These are phyloP conservation scores for Ochropleura plecta DNA, from an alignment of 2,888 invertebrate genomes.

Conservation along the genomic window DNA sequence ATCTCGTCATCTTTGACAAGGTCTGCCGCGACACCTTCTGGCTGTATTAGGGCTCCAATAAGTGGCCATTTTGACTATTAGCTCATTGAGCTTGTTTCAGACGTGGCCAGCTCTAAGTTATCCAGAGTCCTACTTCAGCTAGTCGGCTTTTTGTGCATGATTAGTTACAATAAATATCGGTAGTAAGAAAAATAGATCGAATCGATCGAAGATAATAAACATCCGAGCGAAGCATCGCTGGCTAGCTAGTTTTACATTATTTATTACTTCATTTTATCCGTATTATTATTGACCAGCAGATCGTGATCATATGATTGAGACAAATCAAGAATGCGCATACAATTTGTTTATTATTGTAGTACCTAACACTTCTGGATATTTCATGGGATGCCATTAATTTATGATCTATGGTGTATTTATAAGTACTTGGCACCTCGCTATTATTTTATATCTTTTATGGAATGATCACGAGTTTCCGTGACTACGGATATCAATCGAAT, in stretches of 20 bases:
- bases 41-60: no score
- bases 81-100: no score
- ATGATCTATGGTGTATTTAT: conserved; percentile 24
- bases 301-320: conserved; percentile 26
- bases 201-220: not conserved
- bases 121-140: no score
- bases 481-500: conserved; percentile 28
- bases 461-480: conserved; percentile 31
- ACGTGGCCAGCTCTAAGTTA: no score
- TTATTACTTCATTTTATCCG: conserved; percentile 25
- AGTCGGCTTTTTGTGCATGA: no score
- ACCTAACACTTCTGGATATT: conserved; percentile 1
- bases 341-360: conserved; percentile 13
- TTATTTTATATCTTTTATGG: conserved; percentile 7
- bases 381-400: conserved; percentile 9
- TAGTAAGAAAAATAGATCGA: no score
- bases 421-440: not conserved
- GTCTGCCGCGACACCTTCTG: no score
- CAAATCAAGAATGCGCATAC: conserved; percentile 36
- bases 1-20: no score
- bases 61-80: no score
- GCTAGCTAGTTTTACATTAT: conserved; percentile 20
- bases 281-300: conserved; percentile 1
- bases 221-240: not conserved
- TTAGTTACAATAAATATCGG: no score